phyloP scores from a whole-genome alignment of 2,888 invertebrate species.

The Octonoba sinensis region DNA sequence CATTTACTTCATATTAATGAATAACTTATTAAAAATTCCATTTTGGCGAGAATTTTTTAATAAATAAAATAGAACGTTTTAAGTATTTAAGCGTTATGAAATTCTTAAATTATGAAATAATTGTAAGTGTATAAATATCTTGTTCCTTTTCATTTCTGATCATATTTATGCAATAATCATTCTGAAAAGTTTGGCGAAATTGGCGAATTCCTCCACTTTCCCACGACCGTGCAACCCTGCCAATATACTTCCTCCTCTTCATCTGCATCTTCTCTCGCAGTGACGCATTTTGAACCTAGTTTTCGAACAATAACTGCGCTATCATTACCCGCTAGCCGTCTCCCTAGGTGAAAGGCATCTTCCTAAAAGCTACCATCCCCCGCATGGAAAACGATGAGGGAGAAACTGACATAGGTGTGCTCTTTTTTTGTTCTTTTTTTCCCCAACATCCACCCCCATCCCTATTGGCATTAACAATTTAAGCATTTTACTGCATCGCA shows the following conservation, averaged over 20 bases:
- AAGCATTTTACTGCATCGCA: conserved; percentile 31
- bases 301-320: conserved; percentile 52
- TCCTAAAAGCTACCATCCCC: conserved; percentile 36
- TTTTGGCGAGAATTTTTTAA: too few relatives aligned
- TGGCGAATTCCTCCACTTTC: conserved; percentile 8
- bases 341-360: conserved; percentile 30
- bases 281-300: conserved; percentile 35
- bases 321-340: conserved; percentile 39
- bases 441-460: conserved; percentile 4
- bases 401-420: conserved; percentile 1
- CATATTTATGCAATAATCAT: too few relatives aligned
- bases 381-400: neutral
- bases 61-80: too few relatives aligned
- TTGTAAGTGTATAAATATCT: too few relatives aligned
- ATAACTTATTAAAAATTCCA: too few relatives aligned
- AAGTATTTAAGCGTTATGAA: too few relatives aligned
- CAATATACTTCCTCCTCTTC: conserved; percentile 9
- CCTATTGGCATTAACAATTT: conserved; percentile 54
- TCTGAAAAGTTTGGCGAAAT: conserved; percentile 8
- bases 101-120: too few relatives aligned
- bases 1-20: too few relatives aligned
- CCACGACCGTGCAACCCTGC: conserved; percentile 22
- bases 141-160: too few relatives aligned
- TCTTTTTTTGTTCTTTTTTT: neutral
- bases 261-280: conserved; percentile 46